phyloP scores from a whole-genome alignment of 2,888 invertebrate species.

The Lamproptera curius region DNA sequence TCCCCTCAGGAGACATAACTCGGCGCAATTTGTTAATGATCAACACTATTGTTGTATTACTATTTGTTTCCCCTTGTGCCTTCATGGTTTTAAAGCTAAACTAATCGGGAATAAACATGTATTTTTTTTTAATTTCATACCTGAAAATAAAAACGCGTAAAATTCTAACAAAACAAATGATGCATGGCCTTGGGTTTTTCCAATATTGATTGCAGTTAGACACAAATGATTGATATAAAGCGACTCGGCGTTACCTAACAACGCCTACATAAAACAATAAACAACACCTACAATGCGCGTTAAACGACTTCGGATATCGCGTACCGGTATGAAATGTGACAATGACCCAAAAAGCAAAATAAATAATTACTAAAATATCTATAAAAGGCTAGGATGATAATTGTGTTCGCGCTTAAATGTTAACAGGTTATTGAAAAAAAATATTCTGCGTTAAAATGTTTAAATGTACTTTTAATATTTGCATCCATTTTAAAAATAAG shows the following conservation, averaged over 20 bases:
- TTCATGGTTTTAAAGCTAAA: not conserved
- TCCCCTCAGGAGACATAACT: not conserved
- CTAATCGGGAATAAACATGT: not conserved
- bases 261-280: conserved; percentile 6
- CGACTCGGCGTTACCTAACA: conserved; percentile 1
- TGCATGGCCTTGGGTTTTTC: not conserved
- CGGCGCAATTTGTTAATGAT: not conserved
- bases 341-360: conserved; percentile 3
- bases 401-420: too few species aligned
- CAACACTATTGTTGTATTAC: not conserved
- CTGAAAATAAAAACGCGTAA: too few species aligned
- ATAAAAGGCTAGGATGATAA: too few species aligned
- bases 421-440: too few species aligned
- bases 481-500: too few species aligned
- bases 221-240: not conserved
- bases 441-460: too few species aligned
- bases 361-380: not conserved
- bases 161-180: too few species aligned
- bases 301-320: not conserved
- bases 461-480: too few species aligned
- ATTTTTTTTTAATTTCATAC: too few species aligned
- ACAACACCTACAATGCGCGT: too few species aligned
- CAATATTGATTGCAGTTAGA: not conserved
- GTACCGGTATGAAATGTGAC: conserved; percentile 1
- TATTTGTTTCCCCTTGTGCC: not conserved